Evolutionary conservation across 53 echinoderm and acorn worm genomes (phyloP).

Genomic region (Pentamera pediparva): DNA sequence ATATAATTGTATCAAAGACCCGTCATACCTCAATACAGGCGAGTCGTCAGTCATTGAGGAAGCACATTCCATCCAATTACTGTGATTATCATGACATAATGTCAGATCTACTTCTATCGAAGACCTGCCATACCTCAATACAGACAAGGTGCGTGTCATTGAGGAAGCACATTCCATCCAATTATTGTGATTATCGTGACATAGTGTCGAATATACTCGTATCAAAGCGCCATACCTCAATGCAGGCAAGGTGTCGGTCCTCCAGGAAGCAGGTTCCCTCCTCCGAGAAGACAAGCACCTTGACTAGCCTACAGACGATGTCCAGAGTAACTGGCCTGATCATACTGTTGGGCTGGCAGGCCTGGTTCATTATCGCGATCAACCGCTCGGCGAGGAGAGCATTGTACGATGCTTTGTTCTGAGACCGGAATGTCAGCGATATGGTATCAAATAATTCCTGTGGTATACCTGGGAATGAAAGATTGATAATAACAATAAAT

Average conservation of each 20-base stretch:
- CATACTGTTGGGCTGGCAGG: slow-evolving; percentile 88
- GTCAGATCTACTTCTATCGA: too few relatives aligned
- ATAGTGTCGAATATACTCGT: too few relatives aligned
- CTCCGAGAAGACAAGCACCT: slow-evolving; percentile 66
- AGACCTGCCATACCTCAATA: too few relatives aligned
- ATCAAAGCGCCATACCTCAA: slow-evolving; percentile 88
- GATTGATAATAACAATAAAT: neutral
- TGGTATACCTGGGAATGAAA: slow-evolving; percentile 55
- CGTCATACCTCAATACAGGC: too few relatives aligned
- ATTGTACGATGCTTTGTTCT: slow-evolving; percentile 79
- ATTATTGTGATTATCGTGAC: too few relatives aligned
- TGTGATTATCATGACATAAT: too few relatives aligned
- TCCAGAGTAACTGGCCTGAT: slow-evolving; percentile 93
- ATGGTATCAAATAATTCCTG: slow-evolving; percentile 68
- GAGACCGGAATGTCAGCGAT: slow-evolving; percentile 57
- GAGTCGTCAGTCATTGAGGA: too few relatives aligned
- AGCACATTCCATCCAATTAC: too few relatives aligned
- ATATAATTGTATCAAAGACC: too few relatives aligned
- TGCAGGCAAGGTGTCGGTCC: slow-evolving; percentile 81
- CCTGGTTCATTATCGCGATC: slow-evolving; percentile 81
- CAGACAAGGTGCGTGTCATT: too few relatives aligned
- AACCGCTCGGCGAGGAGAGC: slow-evolving; percentile 67
- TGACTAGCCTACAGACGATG: slow-evolving; percentile 82
- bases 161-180: too few relatives aligned
- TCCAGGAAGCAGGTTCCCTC: slow-evolving; percentile 78